These are phyloP conservation scores for Schizaphis graminum DNA, from an alignment of 2,888 invertebrate species.

Conservation along the genomic window DNA sequence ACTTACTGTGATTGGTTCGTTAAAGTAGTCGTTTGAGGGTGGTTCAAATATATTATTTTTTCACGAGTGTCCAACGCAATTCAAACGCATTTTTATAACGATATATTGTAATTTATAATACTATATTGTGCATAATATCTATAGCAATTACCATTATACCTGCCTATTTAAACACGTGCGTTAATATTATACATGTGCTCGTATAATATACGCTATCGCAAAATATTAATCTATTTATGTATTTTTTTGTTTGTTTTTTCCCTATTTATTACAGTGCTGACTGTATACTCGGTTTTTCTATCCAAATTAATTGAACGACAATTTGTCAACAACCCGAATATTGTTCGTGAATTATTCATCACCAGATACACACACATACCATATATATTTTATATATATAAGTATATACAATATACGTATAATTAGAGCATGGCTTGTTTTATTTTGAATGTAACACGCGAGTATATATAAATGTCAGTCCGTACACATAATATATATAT, in stretches of 20 bases:
- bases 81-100: neutral
- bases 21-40: neutral
- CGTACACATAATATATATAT: neutral
- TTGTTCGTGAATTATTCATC: neutral
- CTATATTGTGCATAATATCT: neutral
- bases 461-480: neutral
- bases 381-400: neutral
- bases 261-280: neutral
- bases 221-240: neutral
- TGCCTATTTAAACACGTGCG: neutral
- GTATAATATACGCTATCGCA: neutral
- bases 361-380: neutral
- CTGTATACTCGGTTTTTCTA: neutral
- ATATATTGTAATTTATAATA: neutral
- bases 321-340: conserved; percentile 2
- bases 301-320: neutral
- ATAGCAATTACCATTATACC: neutral
- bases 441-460: conserved; percentile 3
- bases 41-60: neutral
- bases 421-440: neutral
- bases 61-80: neutral
- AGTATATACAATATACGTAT: neutral
- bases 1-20: neutral
- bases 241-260: neutral
- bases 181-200: neutral